Evolutionary conservation across 1,140 invertebrate species (phyloP).

Genomic region (Metaphire vulgaris): DNA sequence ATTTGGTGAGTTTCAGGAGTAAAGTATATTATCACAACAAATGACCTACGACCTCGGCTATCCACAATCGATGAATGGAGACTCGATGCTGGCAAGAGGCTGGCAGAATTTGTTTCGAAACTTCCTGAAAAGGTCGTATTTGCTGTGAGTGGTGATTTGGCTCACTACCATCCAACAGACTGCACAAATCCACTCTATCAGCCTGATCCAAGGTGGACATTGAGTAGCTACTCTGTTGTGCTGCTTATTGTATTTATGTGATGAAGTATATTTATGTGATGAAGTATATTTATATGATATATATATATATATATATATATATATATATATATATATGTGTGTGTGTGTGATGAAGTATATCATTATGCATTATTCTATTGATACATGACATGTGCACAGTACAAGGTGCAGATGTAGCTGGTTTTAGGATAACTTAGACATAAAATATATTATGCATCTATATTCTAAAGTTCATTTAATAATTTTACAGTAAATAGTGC

Average conservation of each 20-base stretch:
- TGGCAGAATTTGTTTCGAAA: background rate
- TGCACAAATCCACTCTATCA: background rate
- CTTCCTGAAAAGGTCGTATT: background rate
- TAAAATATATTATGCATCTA: too few species aligned
- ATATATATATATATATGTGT: background rate
- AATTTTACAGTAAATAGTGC: too few species aligned
- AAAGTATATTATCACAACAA: background rate
- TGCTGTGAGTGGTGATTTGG: background rate
- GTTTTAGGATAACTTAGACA: too few species aligned
- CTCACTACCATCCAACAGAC: background rate
- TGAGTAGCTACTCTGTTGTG: background rate
- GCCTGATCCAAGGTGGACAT: background rate
- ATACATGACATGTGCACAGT: too few species aligned
- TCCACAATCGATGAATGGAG: background rate
- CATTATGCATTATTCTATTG: too few species aligned
- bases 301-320: background rate
- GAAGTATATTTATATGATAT: background rate
- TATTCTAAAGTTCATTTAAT: too few species aligned
- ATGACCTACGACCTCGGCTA: background rate
- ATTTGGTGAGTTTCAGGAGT: too few species aligned
- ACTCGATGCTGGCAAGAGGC: background rate
- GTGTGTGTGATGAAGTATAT: background rate
- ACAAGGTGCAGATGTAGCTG: too few species aligned
- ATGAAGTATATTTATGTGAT: background rate
- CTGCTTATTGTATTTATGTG: too few species aligned